Base-by-base conservation (phyloP, 2,888 invertebrate species). In the Mycalesis mineus region DNA sequence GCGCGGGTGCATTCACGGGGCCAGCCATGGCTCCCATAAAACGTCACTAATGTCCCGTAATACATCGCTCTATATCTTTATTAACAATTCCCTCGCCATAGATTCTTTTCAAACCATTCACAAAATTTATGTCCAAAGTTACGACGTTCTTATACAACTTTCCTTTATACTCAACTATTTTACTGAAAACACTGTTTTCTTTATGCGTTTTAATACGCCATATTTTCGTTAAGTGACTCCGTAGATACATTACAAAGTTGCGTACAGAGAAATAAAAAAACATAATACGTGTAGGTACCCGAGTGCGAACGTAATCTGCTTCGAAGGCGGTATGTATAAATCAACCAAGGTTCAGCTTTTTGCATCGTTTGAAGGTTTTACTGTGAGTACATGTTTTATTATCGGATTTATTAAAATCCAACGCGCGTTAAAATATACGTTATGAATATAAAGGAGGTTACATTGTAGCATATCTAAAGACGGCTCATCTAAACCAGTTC, bases 111-210 rank as follows among this genome's bases (percentile, higher is more conserved):
- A 75, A 71, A 69, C 74, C 79, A 82, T 87, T 88, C 84, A 87
- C 84, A 77, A 81, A 80, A 78, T 88, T 88, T 87, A 89, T 83
- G 84, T 73, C 77, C 59, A 68, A 71, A 80, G 80, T 88, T 86
- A 89, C 87, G 88, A 87, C 78, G 72, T 72, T 75, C 80, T 83
- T 83, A 52, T 52, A 84, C 80, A 82, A 79, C 82, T 85, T 85
- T 83, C 81, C 84, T 85, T 87, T 82, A 84, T 84, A 69, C 80
- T 65, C 73, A 79, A 88, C 84, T 84, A 88, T 87, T 80, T 88
- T 84, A 53, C 85, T 84, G 84, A 87, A 88, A 88, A 88, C 82
- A 83, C 74, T 85, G 86, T 88, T 87, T 88, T 87, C 88, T 88
- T 87, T 88, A 82, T 84, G 77, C 82, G 75, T 83, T 88, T 87